A percentile compares a stretch with the other conserved stretches of the same genome.
Conservation (phyloP, 2,797 vertebrate species). For the Acanthis flammea region DNA sequence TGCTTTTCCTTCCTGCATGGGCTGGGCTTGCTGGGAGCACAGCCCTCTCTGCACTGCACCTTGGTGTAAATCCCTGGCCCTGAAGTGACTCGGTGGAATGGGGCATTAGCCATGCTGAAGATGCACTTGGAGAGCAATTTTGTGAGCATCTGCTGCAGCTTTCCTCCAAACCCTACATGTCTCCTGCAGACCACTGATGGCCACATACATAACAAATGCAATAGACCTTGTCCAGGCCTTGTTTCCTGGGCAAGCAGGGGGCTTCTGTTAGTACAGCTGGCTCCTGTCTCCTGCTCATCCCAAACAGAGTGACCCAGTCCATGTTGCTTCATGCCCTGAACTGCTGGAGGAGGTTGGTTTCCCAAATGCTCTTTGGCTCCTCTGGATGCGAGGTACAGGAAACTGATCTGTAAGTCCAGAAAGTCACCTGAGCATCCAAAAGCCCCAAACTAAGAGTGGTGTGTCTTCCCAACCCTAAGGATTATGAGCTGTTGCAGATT, state of each 20-base stretch:
- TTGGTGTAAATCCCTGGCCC: neutral
- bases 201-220: neutral
- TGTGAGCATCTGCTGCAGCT: neutral
- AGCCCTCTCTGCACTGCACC: neutral
- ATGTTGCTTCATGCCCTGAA: neutral
- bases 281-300: neutral
- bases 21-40: neutral
- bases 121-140: neutral
- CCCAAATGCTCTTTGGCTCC: neutral
- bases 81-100: rapidly evolving
- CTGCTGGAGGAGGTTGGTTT: neutral
- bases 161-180: neutral
- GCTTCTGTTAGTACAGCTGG: neutral
- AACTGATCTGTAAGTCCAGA: rapidly evolving
- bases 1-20: neutral
- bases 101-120: neutral
- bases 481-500: neutral
- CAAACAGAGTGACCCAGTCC: neutral
- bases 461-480: neutral
- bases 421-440: neutral
- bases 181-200: neutral
- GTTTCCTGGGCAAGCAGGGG: neutral
- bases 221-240: neutral
- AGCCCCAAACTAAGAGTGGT: neutral
- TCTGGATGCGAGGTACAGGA: neutral